Evolutionary conservation across 1,140 invertebrate genomes (phyloP).

Genomic region (Ceratosolen solmsi): DNA sequence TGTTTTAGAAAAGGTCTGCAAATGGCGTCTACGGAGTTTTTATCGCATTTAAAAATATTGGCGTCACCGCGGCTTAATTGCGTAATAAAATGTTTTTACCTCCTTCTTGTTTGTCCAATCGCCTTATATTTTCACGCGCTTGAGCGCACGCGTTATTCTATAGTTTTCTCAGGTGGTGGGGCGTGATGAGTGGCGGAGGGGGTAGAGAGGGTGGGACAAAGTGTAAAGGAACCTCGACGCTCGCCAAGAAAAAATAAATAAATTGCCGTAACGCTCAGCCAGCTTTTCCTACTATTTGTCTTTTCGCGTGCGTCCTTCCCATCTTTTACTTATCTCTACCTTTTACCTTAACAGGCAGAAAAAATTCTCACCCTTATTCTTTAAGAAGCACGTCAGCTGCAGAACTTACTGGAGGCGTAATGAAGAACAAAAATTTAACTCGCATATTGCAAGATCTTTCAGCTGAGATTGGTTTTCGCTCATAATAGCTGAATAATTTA

Average conservation of each 20-base stretch:
- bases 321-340: conserved; percentile 41
- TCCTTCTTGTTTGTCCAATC: conserved; percentile 42
- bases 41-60: conserved; percentile 49
- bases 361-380: conserved; percentile 24
- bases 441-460: not conserved
- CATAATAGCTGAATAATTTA: not conserved
- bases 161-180: no score
- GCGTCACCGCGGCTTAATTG: conserved; percentile 46
- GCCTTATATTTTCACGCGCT: conserved; percentile 38
- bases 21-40: conserved; percentile 41
- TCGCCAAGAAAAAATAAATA: conserved; percentile 48
- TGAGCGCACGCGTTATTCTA: not conserved
- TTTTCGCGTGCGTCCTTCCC: conserved; percentile 29
- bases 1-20: conserved; percentile 2
- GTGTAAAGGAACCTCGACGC: not conserved
- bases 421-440: conserved; percentile 33
- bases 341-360: not conserved
- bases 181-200: not conserved
- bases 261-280: conserved; percentile 42
- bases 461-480: not conserved
- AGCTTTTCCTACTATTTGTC: conserved; percentile 50
- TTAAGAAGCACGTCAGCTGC: not conserved
- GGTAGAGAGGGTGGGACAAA: not conserved
- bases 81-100: conserved; percentile 51
- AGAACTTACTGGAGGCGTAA: conserved; percentile 2